These are phyloP conservation scores for Hirtodrosophila trivittata DNA, from an alignment of 2,888 invertebrate genomes.

Conservation along the genomic window DNA sequence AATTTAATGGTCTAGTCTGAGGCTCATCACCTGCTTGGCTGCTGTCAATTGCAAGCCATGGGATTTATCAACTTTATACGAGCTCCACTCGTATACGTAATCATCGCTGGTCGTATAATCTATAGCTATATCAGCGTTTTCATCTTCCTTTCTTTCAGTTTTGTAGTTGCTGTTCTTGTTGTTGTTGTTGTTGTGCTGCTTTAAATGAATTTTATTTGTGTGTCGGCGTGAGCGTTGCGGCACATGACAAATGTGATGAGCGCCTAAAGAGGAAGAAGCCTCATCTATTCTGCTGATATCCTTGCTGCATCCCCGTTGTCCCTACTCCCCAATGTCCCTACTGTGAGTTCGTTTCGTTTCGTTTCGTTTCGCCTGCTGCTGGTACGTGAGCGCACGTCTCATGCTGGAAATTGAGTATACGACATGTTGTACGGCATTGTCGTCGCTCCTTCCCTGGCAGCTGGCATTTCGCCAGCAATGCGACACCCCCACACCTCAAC, in stretches of 20 bases:
- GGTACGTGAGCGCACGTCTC: slow-evolving; percentile 72
- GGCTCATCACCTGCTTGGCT: slow-evolving; percentile 7
- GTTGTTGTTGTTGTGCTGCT: too few relatives aligned
- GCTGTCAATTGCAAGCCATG: slow-evolving; percentile 24
- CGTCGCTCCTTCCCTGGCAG: slow-evolving; percentile 23
- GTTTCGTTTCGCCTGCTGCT: slow-evolving; percentile 19
- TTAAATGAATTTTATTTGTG: slow-evolving; percentile 52
- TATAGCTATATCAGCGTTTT: slow-evolving; percentile 31
- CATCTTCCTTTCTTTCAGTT: neutral
- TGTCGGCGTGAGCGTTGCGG: slow-evolving; percentile 22
- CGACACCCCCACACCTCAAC: neutral
- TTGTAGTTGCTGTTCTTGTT: too few relatives aligned
- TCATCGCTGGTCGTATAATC: slow-evolving; percentile 28
- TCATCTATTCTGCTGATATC: slow-evolving; percentile 31
- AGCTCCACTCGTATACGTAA: too few relatives aligned
- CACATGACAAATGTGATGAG: slow-evolving; percentile 63
- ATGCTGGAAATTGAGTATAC: slow-evolving; percentile 68
- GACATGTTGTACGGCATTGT: slow-evolving; percentile 62
- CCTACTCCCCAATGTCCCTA: too few relatives aligned
- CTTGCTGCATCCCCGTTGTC: neutral
- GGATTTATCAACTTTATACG: neutral
- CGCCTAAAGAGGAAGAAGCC: slow-evolving; percentile 43
- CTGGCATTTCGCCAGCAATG: slow-evolving; percentile 38
- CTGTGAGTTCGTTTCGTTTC: too few relatives aligned
- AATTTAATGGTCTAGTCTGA: slow-evolving; percentile 14